phyloP scores from a whole-genome alignment of 2,113 vertebrate species.

The Capricornis sumatraensis region DNA sequence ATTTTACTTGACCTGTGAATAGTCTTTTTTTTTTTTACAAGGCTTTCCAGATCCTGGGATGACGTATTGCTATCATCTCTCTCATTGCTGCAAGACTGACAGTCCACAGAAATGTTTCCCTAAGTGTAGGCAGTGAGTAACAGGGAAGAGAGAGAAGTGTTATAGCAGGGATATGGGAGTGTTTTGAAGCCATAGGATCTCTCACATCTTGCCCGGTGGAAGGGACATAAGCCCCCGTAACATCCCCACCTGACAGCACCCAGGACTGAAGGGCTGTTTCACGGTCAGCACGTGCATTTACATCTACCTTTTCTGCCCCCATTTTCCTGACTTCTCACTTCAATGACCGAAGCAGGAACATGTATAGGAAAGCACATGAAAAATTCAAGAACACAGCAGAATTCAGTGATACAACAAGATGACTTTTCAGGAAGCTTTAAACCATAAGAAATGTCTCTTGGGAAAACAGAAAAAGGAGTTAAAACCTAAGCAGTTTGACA shows the following conservation, averaged over 20 bases:
- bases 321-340: not conserved
- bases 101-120: not conserved
- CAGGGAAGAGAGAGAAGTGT: not conserved
- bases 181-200: not conserved
- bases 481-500: not conserved
- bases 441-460: rapidly evolving
- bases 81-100: not conserved
- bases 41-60: not conserved
- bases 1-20: not conserved
- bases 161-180: not conserved
- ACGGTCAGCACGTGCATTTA: not conserved
- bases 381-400: conserved; percentile 4
- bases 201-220: not conserved
- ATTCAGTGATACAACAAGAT: not conserved
- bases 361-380: not conserved
- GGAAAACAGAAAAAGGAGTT: not conserved
- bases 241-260: not conserved
- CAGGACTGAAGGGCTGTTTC: not conserved
- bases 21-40: not conserved
- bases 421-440: not conserved
- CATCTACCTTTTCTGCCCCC: not conserved
- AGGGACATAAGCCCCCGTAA: rapidly evolving
- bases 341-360: not conserved
- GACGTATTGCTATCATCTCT: not conserved
- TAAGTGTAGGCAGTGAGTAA: not conserved